phyloP scores from a whole-genome alignment of 2,888 invertebrate species.

The Ceratothoa steindachneri region DNA sequence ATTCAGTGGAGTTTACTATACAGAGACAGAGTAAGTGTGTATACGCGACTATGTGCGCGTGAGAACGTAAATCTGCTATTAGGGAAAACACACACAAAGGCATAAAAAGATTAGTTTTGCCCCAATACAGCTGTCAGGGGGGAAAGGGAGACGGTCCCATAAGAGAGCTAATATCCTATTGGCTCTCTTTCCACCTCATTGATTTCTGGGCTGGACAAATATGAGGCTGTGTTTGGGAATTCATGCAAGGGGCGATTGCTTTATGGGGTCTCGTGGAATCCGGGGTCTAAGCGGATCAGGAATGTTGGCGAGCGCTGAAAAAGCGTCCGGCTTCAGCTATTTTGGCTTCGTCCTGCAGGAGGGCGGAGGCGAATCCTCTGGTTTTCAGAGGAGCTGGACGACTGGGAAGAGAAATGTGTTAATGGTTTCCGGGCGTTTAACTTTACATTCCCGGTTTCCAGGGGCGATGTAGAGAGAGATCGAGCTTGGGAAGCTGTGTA shows the following conservation, averaged over 20 bases:
- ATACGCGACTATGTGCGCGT: no score
- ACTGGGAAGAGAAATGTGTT: no score
- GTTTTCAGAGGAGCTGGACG: no score
- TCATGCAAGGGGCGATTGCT: background rate
- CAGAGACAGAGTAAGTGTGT: no score
- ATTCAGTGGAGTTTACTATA: no score
- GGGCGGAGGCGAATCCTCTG: no score
- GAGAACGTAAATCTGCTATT: no score
- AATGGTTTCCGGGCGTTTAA: no score
- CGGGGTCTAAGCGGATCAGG: background rate
- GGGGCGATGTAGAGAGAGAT: no score
- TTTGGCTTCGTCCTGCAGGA: no score
- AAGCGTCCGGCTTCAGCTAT: background rate
- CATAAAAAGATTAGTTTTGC: background rate
- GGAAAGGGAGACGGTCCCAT: background rate
- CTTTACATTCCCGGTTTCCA: no score
- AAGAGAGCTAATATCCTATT: background rate
- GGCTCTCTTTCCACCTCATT: conserved; percentile 4
- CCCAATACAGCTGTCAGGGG: background rate
- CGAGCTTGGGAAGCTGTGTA: no score
- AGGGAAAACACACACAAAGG: background rate
- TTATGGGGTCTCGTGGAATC: background rate
- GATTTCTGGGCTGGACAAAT: conserved; percentile 5
- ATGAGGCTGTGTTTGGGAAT: background rate
- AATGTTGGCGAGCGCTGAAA: background rate